Evolutionary conservation across 1,140 invertebrate genomes (phyloP).

Genomic region (Neocloeon triangulifer): DNA sequence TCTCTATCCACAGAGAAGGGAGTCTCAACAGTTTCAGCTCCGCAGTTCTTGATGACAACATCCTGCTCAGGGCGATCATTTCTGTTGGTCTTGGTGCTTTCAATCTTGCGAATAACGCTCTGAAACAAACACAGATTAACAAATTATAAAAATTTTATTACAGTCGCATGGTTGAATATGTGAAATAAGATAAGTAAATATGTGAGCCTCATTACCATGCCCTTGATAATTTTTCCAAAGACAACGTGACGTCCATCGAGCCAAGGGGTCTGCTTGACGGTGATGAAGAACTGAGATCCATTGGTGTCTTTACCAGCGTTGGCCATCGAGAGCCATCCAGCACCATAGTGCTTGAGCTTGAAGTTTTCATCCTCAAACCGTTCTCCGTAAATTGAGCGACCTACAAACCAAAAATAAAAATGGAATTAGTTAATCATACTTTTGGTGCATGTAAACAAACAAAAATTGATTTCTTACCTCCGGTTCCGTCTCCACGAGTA

Average conservation of each 20-base stretch:
- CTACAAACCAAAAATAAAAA: constrained; percentile 19
- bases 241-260: constrained; percentile 91
- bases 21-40: constrained; percentile 38
- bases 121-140: constrained; percentile 13
- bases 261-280: constrained; percentile 78
- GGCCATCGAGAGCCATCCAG: constrained; percentile 93
- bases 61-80: constrained; percentile 58
- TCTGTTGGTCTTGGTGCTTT: constrained; percentile 43
- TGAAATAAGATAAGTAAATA: constrained; percentile 2
- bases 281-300: constrained; percentile 97
- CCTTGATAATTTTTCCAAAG: constrained; percentile 81
- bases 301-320: constrained; percentile 94
- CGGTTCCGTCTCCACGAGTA: constrained; percentile 78
- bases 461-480: constrained; percentile 28
- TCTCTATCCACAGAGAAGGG: constrained; percentile 61
- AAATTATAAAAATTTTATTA: neutral
- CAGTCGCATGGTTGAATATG: neutral
- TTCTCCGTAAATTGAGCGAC: constrained; percentile 81
- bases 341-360: constrained; percentile 89
- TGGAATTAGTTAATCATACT: neutral
- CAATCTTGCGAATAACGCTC: constrained; percentile 71
- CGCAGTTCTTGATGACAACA: constrained; percentile 53
- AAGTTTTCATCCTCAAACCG: constrained; percentile 93
- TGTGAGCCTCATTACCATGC: constrained; percentile 45
- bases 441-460: neutral